A percentile compares a stretch with the other conserved stretches of the same genome.
phyloP scores from a whole-genome alignment of 2,888 invertebrate species.

The Agrilus cyanescens region DNA sequence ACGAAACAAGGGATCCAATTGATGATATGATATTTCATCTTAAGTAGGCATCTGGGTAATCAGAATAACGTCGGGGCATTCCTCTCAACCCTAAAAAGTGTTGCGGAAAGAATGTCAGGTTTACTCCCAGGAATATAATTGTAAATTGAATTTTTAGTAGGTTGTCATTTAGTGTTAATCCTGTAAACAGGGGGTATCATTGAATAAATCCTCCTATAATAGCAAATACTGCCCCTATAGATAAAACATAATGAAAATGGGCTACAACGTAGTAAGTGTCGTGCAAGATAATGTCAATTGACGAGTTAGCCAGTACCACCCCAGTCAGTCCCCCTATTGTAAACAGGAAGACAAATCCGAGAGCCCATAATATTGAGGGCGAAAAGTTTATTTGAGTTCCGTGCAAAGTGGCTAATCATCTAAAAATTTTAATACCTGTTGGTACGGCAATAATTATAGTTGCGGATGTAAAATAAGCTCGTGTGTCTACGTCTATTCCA shows the following conservation, averaged over 20 bases:
- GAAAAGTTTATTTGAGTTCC: slow-evolving; percentile 50
- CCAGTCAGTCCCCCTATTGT: slow-evolving; percentile 63
- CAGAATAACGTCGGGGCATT: slow-evolving; percentile 66
- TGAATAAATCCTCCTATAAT: slow-evolving; percentile 63
- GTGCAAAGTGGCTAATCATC: slow-evolving; percentile 59
- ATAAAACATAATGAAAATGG: slow-evolving; percentile 72
- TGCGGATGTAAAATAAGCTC: slow-evolving; percentile 73
- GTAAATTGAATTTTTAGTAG: slow-evolving; percentile 58
- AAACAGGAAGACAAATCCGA: slow-evolving; percentile 70
- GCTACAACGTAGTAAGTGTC: slow-evolving; percentile 79
- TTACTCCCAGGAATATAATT: slow-evolving; percentile 63
- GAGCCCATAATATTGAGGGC: slow-evolving; percentile 49
- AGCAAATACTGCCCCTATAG: slow-evolving; percentile 69
- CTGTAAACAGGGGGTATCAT: slow-evolving; percentile 59
- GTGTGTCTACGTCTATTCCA: slow-evolving; percentile 72
- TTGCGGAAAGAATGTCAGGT: slow-evolving; percentile 71
- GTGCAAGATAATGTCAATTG: slow-evolving; percentile 64
- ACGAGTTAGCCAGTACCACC: slow-evolving; percentile 59
- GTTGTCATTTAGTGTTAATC: slow-evolving; percentile 44
- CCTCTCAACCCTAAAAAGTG: slow-evolving; percentile 60
- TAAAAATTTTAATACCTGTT: slow-evolving; percentile 75
- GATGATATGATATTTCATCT: slow-evolving; percentile 58
- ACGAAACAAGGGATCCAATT: slow-evolving; percentile 52
- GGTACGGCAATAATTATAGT: slow-evolving; percentile 82
- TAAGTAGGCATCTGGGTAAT: slow-evolving; percentile 55